Evolutionary conservation across 2,888 invertebrate species (phyloP).

Genomic region (Tortricodes alternella): DNA sequence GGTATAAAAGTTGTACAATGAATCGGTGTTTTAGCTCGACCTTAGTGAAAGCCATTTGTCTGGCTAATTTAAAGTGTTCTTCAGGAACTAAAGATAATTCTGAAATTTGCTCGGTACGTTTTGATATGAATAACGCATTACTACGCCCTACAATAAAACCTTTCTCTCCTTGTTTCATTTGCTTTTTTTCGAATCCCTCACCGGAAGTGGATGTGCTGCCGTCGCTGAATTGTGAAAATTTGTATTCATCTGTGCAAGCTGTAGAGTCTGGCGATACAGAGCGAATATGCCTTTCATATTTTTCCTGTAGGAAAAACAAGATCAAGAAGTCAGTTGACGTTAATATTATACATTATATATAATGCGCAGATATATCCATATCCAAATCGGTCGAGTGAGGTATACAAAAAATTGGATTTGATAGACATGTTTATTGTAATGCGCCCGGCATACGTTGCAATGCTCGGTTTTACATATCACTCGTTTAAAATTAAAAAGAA

Average conservation of each 20-base stretch:
- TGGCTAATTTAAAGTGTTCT: slow-evolving; percentile 46
- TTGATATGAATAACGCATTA: slow-evolving; percentile 39
- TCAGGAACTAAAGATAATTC: slow-evolving; percentile 48
- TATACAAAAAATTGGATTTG: no score
- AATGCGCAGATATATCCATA: no score
- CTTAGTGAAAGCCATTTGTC: slow-evolving; percentile 32
- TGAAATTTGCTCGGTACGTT: slow-evolving; percentile 37
- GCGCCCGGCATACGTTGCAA: no score
- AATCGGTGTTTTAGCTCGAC: slow-evolving; percentile 46
- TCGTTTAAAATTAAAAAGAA: no score
- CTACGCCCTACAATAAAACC: slow-evolving; percentile 24
- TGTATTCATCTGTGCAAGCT: background rate
- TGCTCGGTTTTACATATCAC: no score
- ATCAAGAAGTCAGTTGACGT: no score
- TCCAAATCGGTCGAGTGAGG: no score
- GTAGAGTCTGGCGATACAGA: slow-evolving; percentile 52
- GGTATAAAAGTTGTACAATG: slow-evolving; percentile 51
- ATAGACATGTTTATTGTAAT: no score
- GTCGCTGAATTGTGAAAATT: background rate
- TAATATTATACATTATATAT: no score
- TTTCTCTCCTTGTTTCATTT: background rate
- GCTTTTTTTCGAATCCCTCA: background rate
- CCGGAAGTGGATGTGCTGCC: background rate
- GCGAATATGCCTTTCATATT: slow-evolving; percentile 58
- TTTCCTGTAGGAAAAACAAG: slow-evolving; percentile 49